These are phyloP conservation scores for Rallus crepitans DNA, from an alignment of 2,797 vertebrate species.

Conservation along the genomic window DNA sequence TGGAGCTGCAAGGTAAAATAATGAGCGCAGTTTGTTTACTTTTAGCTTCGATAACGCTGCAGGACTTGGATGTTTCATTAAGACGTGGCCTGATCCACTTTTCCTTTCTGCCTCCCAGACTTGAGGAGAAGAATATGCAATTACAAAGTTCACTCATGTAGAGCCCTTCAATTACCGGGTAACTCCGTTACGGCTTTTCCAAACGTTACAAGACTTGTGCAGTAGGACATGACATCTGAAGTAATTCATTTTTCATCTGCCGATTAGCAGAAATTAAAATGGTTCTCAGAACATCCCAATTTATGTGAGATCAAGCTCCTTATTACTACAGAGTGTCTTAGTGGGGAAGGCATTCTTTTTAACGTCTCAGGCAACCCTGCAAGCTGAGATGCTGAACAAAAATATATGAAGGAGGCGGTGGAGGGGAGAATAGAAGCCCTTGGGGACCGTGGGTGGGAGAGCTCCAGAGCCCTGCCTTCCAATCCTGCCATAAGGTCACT, in stretches of 20 bases:
- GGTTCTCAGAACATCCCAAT: slow-evolving; percentile 43
- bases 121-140: slow-evolving; percentile 45
- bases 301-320: slow-evolving; percentile 49
- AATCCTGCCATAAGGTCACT: slow-evolving; percentile 38
- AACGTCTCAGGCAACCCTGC: neutral
- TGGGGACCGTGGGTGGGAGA: neutral
- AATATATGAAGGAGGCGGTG: neutral
- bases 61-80: slow-evolving; percentile 33
- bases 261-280: slow-evolving; percentile 69
- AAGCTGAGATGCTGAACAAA: slow-evolving; percentile 4
- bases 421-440: neutral
- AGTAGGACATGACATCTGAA: slow-evolving; percentile 56
- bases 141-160: slow-evolving; percentile 71
- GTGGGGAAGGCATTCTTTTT: slow-evolving; percentile 9
- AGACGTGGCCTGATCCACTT: neutral
- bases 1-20: neutral
- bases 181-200: slow-evolving; percentile 40
- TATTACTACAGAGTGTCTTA: neutral
- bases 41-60: neutral
- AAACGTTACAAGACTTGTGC: neutral
- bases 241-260: slow-evolving; percentile 64
- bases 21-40: neutral
- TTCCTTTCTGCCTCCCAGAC: slow-evolving; percentile 22
- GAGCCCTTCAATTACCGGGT: slow-evolving; percentile 61
- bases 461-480: neutral